Base-by-base conservation (phyloP, 2,113 vertebrate genomes). In the Callipepla squamata region DNA sequence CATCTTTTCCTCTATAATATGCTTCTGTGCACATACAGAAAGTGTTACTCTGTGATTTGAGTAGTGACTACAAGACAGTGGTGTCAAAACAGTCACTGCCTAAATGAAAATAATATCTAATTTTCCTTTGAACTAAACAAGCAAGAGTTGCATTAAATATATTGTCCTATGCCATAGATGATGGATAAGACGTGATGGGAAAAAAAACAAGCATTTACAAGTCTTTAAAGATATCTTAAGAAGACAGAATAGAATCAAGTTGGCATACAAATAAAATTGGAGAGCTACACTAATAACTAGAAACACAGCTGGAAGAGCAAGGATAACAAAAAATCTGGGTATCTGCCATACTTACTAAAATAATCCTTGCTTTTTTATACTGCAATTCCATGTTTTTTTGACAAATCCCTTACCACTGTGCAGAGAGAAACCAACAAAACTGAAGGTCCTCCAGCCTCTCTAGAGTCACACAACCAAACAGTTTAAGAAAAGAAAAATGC, bases 11-110 rank as follows among this genome's bases (percentile, higher is more conserved):
- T 90, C 92, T 82, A 51, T 45, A 82, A 65, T n/a, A 62, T 30
- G 66, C 34, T 77, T 94, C 22, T 28, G 63, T 55, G 16, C 2
- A 1, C 79, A 44, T 62, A 83, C 47, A 38, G 50, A 73, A 94
- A 82, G 80, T 73, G 76, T 53, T 89, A 92, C 45, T 36, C 67
- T 32, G 36, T 75, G 55, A 79, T 90, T 95, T 87, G 65, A 92
- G 85, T 88, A 93, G 92, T 69, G 48, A 87, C 75, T 77, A 32
- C 53, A 68, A 92, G 55, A 38, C 13, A 76, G 74, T 82, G 42
- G 76, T 88, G 76, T 88, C 85, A 92, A 90, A 92, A 85, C 11
- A 92, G 34, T 78, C 58, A 74, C n/a, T 51, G 69, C 38, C 63
- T 66, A 53, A 85, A 78, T 11, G 18, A 80, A 91, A 95, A 91